Evolutionary conservation across 1,140 invertebrate species (phyloP).

Genomic region (Sesamia nonagrioides): DNA sequence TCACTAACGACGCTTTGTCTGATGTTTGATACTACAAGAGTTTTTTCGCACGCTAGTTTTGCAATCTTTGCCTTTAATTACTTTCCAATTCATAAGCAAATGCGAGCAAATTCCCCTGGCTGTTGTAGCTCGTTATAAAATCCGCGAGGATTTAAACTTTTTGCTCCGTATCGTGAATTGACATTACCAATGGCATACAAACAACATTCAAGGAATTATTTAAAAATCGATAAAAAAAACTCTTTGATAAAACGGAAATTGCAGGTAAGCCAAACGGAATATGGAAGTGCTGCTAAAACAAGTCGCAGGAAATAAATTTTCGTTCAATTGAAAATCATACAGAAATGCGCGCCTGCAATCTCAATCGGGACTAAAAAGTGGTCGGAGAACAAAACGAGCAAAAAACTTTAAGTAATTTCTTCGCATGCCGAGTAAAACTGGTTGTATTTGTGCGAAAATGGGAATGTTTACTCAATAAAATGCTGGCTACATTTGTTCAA

Average conservation of each 20-base stretch:
- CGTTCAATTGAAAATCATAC: conserved; percentile 27
- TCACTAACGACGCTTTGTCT: neutral
- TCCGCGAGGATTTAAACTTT: neutral
- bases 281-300: conserved; percentile 5
- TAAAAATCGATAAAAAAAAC: neutral
- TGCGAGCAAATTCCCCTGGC: conserved; percentile 18
- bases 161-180: neutral
- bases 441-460: conserved; percentile 17
- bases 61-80: neutral
- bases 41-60: neutral
- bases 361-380: conserved; percentile 18
- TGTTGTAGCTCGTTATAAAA: conserved; percentile 4
- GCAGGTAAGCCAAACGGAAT: conserved; percentile 10
- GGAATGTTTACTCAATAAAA: conserved; percentile 12
- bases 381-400: conserved; percentile 1
- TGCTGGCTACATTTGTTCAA: conserved; percentile 20
- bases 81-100: conserved; percentile 2
- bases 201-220: neutral
- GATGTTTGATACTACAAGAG: neutral
- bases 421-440: conserved; percentile 9
- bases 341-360: neutral
- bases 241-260: neutral
- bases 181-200: neutral
- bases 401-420: conserved; percentile 27
- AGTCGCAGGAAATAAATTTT: conserved; percentile 11